These are phyloP conservation scores for Microctenopoma lineatum DNA, from an alignment of 2,797 vertebrate genomes.

Conservation along the genomic window DNA sequence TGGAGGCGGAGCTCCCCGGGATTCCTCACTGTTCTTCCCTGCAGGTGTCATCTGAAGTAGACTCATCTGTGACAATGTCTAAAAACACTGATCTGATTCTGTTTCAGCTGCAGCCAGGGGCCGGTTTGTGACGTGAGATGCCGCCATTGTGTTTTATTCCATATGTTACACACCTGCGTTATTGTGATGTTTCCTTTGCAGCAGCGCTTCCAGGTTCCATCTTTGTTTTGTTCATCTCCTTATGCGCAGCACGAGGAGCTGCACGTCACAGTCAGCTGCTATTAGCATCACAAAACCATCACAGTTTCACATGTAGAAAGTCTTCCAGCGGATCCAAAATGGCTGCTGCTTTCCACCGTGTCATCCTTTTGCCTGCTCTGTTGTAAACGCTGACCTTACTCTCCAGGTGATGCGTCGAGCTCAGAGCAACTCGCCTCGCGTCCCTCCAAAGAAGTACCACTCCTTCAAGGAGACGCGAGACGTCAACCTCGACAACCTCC, in stretches of 20 bases:
- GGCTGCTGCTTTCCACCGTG: background rate
- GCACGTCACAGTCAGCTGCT: no score
- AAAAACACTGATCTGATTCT: background rate
- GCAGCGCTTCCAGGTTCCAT: no score
- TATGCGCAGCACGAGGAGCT: no score
- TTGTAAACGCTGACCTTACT: constrained; percentile 24
- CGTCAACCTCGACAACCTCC: constrained; percentile 65
- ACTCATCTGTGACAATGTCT: background rate
- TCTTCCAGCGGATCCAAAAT: background rate
- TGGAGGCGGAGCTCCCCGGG: no score
- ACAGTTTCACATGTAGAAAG: background rate
- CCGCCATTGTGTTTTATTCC: background rate
- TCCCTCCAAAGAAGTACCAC: constrained; percentile 83
- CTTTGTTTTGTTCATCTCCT: no score
- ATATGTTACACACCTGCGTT: no score
- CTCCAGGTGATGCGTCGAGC: constrained; percentile 82
- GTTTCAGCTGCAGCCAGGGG: background rate
- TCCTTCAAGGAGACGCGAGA: constrained; percentile 74
- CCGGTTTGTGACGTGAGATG: background rate
- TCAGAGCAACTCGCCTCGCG: constrained; percentile 85
- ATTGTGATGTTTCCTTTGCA: no score
- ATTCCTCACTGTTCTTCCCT: no score
- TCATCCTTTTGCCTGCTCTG: background rate
- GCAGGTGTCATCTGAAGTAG: no score
- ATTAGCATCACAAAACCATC: no score